These are phyloP conservation scores for Laodelphax striatellus DNA, from an alignment of 1,140 invertebrate genomes.

Conservation along the genomic window DNA sequence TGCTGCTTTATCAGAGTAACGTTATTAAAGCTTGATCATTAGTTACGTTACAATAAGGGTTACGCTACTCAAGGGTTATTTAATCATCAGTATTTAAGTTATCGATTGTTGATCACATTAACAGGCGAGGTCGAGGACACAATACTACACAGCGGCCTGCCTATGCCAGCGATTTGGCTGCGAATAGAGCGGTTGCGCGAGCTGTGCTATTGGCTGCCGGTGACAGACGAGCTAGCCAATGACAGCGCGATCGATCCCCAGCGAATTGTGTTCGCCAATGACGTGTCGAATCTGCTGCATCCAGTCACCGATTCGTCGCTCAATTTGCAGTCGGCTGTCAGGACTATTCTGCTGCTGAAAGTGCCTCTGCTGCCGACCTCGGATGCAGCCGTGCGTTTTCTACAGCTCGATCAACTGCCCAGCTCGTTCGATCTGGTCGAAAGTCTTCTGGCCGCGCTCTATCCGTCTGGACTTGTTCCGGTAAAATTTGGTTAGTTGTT, in stretches of 20 bases:
- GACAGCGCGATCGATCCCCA: slow-evolving; percentile 40
- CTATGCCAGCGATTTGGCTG: slow-evolving; percentile 52
- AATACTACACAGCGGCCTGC: slow-evolving; percentile 45
- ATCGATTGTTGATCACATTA: slow-evolving; percentile 7
- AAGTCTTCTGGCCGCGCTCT: not conserved
- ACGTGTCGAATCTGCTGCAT: slow-evolving; percentile 49
- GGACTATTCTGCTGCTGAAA: slow-evolving; percentile 44
- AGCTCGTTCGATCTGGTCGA: slow-evolving; percentile 1
- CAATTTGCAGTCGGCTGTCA: slow-evolving; percentile 38
- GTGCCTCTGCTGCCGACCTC: slow-evolving; percentile 22
- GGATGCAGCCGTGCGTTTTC: not conserved
- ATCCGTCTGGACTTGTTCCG: not conserved
- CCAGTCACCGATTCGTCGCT: slow-evolving; percentile 41
- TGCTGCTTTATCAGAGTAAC: too few species aligned
- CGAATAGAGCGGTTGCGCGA: slow-evolving; percentile 49
- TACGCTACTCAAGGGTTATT: too few species aligned
- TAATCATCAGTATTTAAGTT: too few species aligned
- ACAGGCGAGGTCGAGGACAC: slow-evolving; percentile 46
- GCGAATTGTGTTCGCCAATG: slow-evolving; percentile 45
- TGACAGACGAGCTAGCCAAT: slow-evolving; percentile 30
- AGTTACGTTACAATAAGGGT: too few species aligned
- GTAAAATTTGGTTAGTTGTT: not conserved
- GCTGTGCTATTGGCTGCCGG: slow-evolving; percentile 44
- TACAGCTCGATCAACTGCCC: not conserved
- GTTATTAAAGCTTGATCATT: too few species aligned